Evolutionary conservation across 1,140 invertebrate genomes (phyloP), one percentile per base, ranked within the genome.

Genomic region (Matsumurasca onukii): DNA sequence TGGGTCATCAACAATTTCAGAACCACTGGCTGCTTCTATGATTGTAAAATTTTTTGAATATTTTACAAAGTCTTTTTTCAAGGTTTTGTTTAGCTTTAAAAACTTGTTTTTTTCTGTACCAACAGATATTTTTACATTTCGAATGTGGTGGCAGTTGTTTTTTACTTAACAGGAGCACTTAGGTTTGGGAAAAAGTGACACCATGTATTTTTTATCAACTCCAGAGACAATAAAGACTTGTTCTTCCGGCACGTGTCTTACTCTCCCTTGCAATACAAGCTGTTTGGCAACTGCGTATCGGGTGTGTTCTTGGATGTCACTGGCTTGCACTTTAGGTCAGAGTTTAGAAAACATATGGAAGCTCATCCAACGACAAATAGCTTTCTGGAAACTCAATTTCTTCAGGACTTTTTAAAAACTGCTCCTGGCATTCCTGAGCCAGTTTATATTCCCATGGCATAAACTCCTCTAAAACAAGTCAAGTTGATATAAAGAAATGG

Each of bases 341-440:
- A 5, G n/a, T 51, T 51, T 5, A 51, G 24, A 51, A 51, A 51
- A 22, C 49, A 51, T 51, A 51, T 51, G 49, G 49, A 12, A 51
- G n/a, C 24, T 51, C n/a, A 51, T 51, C 49, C 5, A 51, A 45
- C 9, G 34, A 22, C n/a, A 51, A 51, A 51, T 51, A 22, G n/a
- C 49, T 51, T 22, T 51, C 49, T 20, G 49, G 49, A 20, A 51
- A 51, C 3, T 22, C 3, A 5, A 20, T 12, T 5, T 20, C 49
- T 5, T 5, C 24, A 22, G 5, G 17, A 12, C n/a, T n/a, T n/a
- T n/a, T 51, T 17, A 3, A 51, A 51, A 51, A 20, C 24, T 5
- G 5, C 24, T n/a, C n/a, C 3, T 3, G n/a, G 3, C 3, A 5
- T 51, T 51, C 5, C 3, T 5, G 3, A 17, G n/a, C n/a, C 24